Evolutionary conservation across 1,140 invertebrate genomes (phyloP), one percentile per base, ranked within the genome.

Genomic region (Hylyphantes graminicola): DNA sequence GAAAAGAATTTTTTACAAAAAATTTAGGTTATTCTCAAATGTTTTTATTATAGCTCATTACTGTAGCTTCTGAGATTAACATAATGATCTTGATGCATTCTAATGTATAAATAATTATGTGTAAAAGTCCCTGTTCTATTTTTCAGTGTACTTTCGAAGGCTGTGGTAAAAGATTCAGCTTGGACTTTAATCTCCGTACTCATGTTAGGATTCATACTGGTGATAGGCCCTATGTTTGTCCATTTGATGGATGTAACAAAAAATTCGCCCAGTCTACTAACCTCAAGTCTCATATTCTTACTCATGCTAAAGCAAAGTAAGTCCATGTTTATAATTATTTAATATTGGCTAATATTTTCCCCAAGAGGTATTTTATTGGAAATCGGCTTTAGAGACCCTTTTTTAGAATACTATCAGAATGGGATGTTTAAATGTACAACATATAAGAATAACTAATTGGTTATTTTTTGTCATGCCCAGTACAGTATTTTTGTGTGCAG

Each of bases 201-300:
- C 97, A 99, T 90, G 97, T 99, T 6, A 92, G 97, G 85, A 98
- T 99, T 87, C 97, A 99, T 90, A 99, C 97, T 0, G 97, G 96
- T 9, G 97, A 99, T 90, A 92, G 97, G 65, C 97, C 97, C 0
- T 99, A 98, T 89, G 97, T 98, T 68, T 99, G 97, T 92, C 97
- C 97, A 0, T 98, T 99, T 90, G 97, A 99, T 90, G 96, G 96
- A 53, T 99, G 97, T 91, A 98, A 96, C 90, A 98, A 98, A 90
- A 98, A 98, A 89, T 99, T 99, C 92, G 97, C 97, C 57, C 97
- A 99, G 90, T 97, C 96, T 63, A 99, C 97, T 85, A 99, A 99
- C 91, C 92, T 99, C 35, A 99, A 99, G 90, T 98, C 97, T 87
- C 97, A 99, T 90, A 98, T 98, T 91, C 92, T 98, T 87, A 99